These are phyloP conservation scores for Scaptomyza graminum DNA, from an alignment of 1,140 invertebrate genomes.

Conservation along the genomic window DNA sequence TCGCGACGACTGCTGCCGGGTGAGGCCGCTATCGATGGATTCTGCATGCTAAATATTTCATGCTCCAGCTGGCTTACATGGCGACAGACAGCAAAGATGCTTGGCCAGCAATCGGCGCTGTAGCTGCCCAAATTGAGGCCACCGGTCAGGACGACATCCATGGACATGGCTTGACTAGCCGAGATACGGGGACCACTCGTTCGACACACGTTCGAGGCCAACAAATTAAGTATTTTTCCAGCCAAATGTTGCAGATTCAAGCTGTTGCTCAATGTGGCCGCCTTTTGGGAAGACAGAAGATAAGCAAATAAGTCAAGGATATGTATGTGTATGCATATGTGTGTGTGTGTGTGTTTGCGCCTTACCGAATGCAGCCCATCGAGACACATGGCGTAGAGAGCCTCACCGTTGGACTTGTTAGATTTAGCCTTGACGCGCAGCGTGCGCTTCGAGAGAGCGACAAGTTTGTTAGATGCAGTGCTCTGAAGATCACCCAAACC, in stretches of 20 bases:
- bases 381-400: constrained; percentile 92
- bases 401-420: constrained; percentile 87
- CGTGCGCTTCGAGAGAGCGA: constrained; percentile 85
- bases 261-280: constrained; percentile 89
- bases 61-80: constrained; percentile 95
- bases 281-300: constrained; percentile 83
- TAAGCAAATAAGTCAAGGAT: background rate
- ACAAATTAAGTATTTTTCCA: constrained; percentile 80
- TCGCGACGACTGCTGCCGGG: constrained; percentile 83
- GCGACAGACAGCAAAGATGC: constrained; percentile 95
- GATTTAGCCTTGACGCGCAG: constrained; percentile 85
- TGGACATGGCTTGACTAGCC: constrained; percentile 94
- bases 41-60: constrained; percentile 90
- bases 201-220: constrained; percentile 82
- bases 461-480: constrained; percentile 85
- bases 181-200: constrained; percentile 89
- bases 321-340: no score
- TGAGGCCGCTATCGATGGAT: constrained; percentile 82
- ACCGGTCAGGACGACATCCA: constrained; percentile 91
- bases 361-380: constrained; percentile 94
- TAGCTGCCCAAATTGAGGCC: constrained; percentile 96
- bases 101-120: constrained; percentile 95
- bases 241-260: constrained; percentile 90
- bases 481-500: constrained; percentile 88
- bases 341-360: background rate